phyloP scores from a whole-genome alignment of 2,113 vertebrate species.

The Taxidea taxus region DNA sequence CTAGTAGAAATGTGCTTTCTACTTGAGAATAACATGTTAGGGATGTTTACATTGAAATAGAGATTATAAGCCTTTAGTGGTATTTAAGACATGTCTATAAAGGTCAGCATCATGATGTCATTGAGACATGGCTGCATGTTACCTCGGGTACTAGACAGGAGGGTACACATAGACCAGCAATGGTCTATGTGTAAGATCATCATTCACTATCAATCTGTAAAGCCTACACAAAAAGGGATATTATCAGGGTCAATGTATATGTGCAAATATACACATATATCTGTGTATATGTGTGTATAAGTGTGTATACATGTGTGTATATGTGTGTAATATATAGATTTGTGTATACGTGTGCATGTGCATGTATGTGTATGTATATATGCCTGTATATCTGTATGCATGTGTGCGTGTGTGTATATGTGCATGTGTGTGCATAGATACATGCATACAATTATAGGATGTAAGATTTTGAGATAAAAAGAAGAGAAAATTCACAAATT shows the following conservation, averaged over 20 bases:
- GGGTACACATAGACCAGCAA: no score
- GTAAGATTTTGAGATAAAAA: background rate
- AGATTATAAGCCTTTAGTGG: background rate
- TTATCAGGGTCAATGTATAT: background rate
- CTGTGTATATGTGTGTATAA: background rate
- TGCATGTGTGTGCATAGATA: no score
- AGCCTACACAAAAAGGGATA: background rate
- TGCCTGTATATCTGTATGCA: background rate
- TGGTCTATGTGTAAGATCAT: background rate
- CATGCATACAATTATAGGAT: fast-evolving
- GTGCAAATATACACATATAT: background rate
- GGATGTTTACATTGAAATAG: background rate
- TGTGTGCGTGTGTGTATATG: fast-evolving
- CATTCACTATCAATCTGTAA: background rate
- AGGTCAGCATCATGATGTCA: background rate
- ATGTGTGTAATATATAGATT: background rate
- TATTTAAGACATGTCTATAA: background rate
- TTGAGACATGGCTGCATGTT: background rate
- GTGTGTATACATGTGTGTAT: fast-evolving
- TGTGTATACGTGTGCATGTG: background rate
- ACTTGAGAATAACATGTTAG: background rate
- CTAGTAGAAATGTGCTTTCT: background rate
- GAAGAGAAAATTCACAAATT: background rate
- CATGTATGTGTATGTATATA: background rate
- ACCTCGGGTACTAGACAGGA: background rate